Evolutionary conservation across 1,140 invertebrate species (phyloP).

Genomic region (Armadillidium nasatum): DNA sequence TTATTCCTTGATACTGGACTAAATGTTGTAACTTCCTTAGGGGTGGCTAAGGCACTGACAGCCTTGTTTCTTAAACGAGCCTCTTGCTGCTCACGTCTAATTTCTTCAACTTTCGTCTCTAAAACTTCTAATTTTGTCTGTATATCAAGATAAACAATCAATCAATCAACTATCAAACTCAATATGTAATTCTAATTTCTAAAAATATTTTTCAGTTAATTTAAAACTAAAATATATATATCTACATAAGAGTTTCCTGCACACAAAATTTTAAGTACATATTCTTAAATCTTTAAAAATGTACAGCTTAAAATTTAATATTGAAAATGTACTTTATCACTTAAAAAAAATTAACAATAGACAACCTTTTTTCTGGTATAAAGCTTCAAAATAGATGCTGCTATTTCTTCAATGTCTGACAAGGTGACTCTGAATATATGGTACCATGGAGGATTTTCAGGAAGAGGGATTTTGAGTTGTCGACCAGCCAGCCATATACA

Average conservation of each 20-base stretch:
- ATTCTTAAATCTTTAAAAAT: too few relatives aligned
- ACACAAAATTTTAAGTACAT: too few relatives aligned
- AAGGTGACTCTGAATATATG: slow-evolving; percentile 76
- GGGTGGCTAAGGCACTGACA: slow-evolving; percentile 35
- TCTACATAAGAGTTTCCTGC: too few relatives aligned
- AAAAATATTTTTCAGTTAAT: too few relatives aligned
- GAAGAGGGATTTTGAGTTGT: slow-evolving; percentile 75
- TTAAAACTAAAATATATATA: too few relatives aligned
- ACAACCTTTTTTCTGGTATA: slow-evolving; percentile 76
- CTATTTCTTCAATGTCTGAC: slow-evolving; percentile 77
- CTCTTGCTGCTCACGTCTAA: slow-evolving; percentile 69
- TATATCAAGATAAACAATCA: too few relatives aligned
- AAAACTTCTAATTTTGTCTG: slow-evolving; percentile 67
- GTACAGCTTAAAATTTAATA: too few relatives aligned
- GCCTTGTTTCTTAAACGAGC: slow-evolving; percentile 57
- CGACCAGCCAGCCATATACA: slow-evolving; percentile 94
- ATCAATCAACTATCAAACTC: too few relatives aligned
- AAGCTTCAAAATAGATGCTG: slow-evolving; percentile 71
- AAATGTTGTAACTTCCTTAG: slow-evolving; percentile 33
- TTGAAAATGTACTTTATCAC: too few relatives aligned
- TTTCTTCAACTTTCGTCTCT: slow-evolving; percentile 68
- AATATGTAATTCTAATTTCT: too few relatives aligned
- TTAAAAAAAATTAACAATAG: too few relatives aligned
- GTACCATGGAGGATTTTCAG: slow-evolving; percentile 84
- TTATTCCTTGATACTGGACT: slow-evolving; percentile 34